phyloP scores from a whole-genome alignment of 1,140 invertebrate species.

The Zaprionus ornatus region DNA sequence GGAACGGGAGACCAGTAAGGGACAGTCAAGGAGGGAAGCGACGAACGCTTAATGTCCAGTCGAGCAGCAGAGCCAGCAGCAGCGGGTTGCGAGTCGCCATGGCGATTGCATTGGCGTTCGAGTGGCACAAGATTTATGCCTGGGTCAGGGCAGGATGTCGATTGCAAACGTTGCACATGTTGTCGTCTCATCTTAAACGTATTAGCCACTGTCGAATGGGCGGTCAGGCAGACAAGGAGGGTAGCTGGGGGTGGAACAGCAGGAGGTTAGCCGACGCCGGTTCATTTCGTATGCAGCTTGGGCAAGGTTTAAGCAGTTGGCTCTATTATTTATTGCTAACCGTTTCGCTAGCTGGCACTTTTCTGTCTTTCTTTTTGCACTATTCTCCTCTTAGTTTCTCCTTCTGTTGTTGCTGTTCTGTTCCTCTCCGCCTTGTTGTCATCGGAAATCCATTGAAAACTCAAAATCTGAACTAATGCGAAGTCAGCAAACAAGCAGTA shows the following conservation, averaged over 20 bases:
- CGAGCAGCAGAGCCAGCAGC: conserved; percentile 20
- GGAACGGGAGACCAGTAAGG: conserved; percentile 38
- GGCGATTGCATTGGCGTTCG: conserved; percentile 61
- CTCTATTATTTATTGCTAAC: conserved; percentile 78
- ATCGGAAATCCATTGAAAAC: conserved; percentile 67
- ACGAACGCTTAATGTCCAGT: conserved; percentile 70
- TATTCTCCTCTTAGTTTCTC: no score
- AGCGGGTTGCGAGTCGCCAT: neutral
- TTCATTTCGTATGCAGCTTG: conserved; percentile 77
- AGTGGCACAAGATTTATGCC: conserved; percentile 74
- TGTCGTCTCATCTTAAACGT: conserved; percentile 82
- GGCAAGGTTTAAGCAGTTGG: conserved; percentile 76
- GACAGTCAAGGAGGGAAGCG: conserved; percentile 41
- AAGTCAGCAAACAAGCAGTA: conserved; percentile 65
- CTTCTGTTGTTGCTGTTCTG: neutral
- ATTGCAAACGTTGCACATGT: conserved; percentile 76
- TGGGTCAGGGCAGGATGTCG: conserved; percentile 61
- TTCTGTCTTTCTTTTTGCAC: neutral
- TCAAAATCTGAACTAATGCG: conserved; percentile 76
- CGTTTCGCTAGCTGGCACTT: conserved; percentile 57
- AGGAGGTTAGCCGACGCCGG: conserved; percentile 6
- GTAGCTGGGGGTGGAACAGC: neutral
- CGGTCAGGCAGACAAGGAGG: neutral
- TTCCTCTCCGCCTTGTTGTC: conserved; percentile 6
- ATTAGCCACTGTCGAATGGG: conserved; percentile 57